Base-by-base conservation (phyloP, 35 echinoderm and acorn worm species). In the Heliocidaris tuberculata region DNA sequence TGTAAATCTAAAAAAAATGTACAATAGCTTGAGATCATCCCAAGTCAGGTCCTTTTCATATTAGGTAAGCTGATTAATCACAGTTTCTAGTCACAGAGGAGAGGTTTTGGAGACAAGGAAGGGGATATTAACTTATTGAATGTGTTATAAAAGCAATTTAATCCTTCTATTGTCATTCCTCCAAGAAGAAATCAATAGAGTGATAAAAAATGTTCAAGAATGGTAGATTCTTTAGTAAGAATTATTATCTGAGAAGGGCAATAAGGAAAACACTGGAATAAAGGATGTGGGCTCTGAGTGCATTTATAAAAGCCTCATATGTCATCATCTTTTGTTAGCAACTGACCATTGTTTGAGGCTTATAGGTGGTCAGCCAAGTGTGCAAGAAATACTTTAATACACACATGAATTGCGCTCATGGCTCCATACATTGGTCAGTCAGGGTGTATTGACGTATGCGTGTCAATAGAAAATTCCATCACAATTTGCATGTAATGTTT, bases 391-490 rank as follows among this genome's bases (percentile, higher is more conserved):
- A 78, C 27, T 70, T 78, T 78, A 78, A 78, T 78, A 78, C 65
- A n/a, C 65, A 78, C 65, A 78, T 78, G 65, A 78, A 78, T 78
- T n/a, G 65, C 27, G 4, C 65, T 78, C 65, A 78, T 78, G 65
- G 21, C 65, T 24, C 65, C 65, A 78, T n/a, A 78, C 65, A 78
- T 78, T 78, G 65, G 65, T 78, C 65, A 70, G 24, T 24, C 6
- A 27, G 65, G 19, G 65, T 78, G 65, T 78, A 78, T n/a, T 78
- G 15, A 78, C 65, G 21, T 78, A 78, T 78, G 65, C 17, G 27
- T 78, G 65, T n/a, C 65, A 78, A 78, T 78, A 78, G 65, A 78
- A 78, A 78, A 78, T 78, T 78, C 65, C 65, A 78, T 78, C 65
- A 27, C 65, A 78, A 78, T 78, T 78, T 78, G 65, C 65, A 78